Evolutionary conservation across 2,113 vertebrate species (phyloP), one percentile per base, ranked within the genome.

Genomic region (Progne subis): DNA sequence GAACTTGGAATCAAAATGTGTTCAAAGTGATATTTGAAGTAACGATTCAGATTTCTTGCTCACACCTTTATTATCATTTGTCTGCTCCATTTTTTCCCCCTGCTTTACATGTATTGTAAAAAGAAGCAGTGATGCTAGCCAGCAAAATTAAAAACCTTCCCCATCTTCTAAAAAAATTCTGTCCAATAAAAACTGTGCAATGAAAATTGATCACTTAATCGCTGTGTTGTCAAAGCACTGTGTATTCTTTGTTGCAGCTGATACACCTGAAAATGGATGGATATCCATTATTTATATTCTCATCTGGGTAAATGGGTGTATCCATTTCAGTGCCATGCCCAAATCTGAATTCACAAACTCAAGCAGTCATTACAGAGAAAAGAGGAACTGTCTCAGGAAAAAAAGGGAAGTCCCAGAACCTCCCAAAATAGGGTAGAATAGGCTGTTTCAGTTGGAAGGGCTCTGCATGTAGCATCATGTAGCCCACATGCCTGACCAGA

Each of bases 1-100:
- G 14, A 52, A 61, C 70, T 56, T 75, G 72, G 92, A 92, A 97
- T 86, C 70, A 91, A 93, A 88, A 94, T 82, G 43, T 82, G 44
- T 79, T 82, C 56, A 65, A 44, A 92, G 25, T 95, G 37, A 71
- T 93, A 88, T 84, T 53, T 90, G 88, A 71, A 68, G 5, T 41
- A 86, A 95, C 93, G 83, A 88, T 63, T 93, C 85, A 84, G 87
- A 87, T 92, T 94, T 93, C 77, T 95, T 94, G 20, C 60, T 97
- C 78, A 92, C 63, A 93, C 63, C 46, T 94, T 97, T 92, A 47
- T 91, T 80, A 95, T 79, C n/a, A 61, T 96, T 94, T 88, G 32
- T 85, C 85, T 95, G 96, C 83, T 88, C 76, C 67, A 65, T 82
- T 60, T 65, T 29, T 92, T 63, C 39, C 60, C 68, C 39, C 60